phyloP scores from a whole-genome alignment of 2,888 invertebrate species.

The Orthosia gothica region DNA sequence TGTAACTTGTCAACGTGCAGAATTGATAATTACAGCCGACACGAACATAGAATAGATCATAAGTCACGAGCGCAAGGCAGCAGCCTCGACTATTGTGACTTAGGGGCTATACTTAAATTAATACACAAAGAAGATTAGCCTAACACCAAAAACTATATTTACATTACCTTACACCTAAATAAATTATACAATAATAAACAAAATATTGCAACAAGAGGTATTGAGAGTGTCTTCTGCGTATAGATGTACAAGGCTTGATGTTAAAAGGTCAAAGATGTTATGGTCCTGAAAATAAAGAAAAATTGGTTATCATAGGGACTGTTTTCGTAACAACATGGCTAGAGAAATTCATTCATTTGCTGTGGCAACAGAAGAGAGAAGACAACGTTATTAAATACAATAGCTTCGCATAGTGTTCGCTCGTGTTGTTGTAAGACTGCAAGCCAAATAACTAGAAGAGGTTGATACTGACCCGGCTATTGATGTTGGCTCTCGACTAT shows the following conservation, averaged over 20 bases:
- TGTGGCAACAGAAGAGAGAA: not conserved
- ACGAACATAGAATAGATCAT: slow-evolving; percentile 15
- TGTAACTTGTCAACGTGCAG: not conserved
- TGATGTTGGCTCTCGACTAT: slow-evolving; percentile 95
- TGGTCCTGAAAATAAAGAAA: slow-evolving; percentile 29
- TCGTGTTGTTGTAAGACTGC: not conserved
- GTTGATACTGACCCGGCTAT: slow-evolving; percentile 75
- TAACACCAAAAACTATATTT: slow-evolving; percentile 48
- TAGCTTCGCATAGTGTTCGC: slow-evolving; percentile 1
- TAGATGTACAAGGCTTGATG: slow-evolving; percentile 10
- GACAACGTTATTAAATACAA: not conserved
- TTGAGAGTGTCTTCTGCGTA: slow-evolving; percentile 41
- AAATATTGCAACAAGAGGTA: slow-evolving; percentile 60
- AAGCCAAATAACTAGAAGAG: not conserved
- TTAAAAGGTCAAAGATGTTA: slow-evolving; percentile 14
- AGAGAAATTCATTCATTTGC: not conserved
- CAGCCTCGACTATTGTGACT: slow-evolving; percentile 25
- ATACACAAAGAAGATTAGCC: slow-evolving; percentile 17
- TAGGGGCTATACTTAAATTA: slow-evolving; percentile 20
- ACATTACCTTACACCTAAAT: slow-evolving; percentile 38
- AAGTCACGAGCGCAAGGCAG: slow-evolving; percentile 13
- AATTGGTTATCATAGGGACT: not conserved
- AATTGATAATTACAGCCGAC: slow-evolving; percentile 10
- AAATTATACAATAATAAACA: slow-evolving; percentile 48
- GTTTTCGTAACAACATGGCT: not conserved